Percentiles rank a stretch among this genome's conserved stretches.
These are phyloP conservation scores for Hemistola chrysoprasaria DNA, from an alignment of 2,888 invertebrate genomes.

Conservation along the genomic window DNA sequence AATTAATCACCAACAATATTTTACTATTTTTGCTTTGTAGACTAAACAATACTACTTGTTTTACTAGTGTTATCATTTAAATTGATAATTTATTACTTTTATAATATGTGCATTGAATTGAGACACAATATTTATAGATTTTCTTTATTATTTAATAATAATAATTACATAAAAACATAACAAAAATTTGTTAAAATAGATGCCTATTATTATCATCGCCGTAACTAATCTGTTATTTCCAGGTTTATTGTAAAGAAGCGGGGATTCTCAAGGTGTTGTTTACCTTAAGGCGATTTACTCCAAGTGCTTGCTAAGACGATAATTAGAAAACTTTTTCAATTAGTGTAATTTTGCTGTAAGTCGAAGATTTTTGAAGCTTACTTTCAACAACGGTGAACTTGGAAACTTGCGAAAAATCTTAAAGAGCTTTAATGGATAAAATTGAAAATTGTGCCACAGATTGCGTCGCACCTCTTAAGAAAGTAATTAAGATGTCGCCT, in stretches of 20 bases:
- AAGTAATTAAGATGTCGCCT: no score
- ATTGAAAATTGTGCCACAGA: conserved; percentile 3
- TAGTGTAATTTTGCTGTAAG: conserved; percentile 78
- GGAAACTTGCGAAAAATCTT: conserved; percentile 29
- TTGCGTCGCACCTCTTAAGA: conserved; percentile 6
- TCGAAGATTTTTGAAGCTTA: conserved; percentile 74
- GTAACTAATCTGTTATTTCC: not conserved
- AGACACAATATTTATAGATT: no score
- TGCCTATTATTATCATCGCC: no score
- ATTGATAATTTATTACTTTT: no score
- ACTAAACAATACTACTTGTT: no score
- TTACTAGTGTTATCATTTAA: no score
- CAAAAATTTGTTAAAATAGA: no score
- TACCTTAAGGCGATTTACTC: conserved; percentile 79
- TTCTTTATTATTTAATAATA: no score
- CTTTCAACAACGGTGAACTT: conserved; percentile 47
- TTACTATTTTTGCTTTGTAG: no score
- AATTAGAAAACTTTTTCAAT: conserved; percentile 82
- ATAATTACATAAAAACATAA: no score
- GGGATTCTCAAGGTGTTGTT: conserved; percentile 75
- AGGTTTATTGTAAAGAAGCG: conserved; percentile 5
- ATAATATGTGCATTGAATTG: no score
- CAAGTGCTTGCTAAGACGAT: conserved; percentile 79
- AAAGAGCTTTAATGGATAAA: conserved; percentile 6
- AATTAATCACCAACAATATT: no score